phyloP scores from a whole-genome alignment of 2,888 invertebrate species.

The Apodemia duryi region DNA sequence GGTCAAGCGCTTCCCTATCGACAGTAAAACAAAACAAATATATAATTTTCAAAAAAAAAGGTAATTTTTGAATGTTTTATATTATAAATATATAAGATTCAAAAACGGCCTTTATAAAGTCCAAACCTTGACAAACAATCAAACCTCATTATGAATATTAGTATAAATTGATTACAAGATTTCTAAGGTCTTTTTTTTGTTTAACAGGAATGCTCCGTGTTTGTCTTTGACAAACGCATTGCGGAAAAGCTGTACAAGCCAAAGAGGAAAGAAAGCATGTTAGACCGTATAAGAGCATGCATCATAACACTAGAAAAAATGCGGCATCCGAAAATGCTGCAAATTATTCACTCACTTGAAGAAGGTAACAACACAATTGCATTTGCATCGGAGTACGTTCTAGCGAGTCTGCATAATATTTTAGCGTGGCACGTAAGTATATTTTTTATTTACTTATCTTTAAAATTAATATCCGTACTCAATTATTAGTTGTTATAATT shows the following conservation, averaged over 20 bases:
- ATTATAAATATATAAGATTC: too few relatives aligned
- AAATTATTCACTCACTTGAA: slow-evolving; percentile 85
- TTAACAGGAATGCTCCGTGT: slow-evolving; percentile 93
- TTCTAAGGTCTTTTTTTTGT: not conserved
- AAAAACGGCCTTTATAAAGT: too few relatives aligned
- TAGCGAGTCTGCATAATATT: slow-evolving; percentile 93
- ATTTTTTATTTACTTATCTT: too few relatives aligned
- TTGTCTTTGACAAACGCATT: slow-evolving; percentile 94
- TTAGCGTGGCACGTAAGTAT: slow-evolving; percentile 87
- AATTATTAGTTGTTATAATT: too few relatives aligned
- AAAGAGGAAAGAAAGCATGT: slow-evolving; percentile 93
- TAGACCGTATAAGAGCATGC: slow-evolving; percentile 90
- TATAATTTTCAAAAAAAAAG: too few relatives aligned
- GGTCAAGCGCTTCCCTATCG: too few relatives aligned
- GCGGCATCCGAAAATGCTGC: slow-evolving; percentile 90
- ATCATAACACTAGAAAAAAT: slow-evolving; percentile 89
- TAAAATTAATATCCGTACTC: too few relatives aligned
- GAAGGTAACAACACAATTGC: slow-evolving; percentile 93
- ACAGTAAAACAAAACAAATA: too few relatives aligned
- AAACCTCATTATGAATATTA: too few relatives aligned
- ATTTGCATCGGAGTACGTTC: slow-evolving; percentile 95
- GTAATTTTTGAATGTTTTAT: too few relatives aligned
- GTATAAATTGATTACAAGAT: too few relatives aligned
- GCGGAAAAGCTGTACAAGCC: slow-evolving; percentile 96
- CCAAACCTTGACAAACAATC: too few relatives aligned